Percentiles rank a stretch among this genome's conserved stretches.
Conservation (phyloP, 2,113 vertebrate species). For the Solenodon paradoxus region DNA sequence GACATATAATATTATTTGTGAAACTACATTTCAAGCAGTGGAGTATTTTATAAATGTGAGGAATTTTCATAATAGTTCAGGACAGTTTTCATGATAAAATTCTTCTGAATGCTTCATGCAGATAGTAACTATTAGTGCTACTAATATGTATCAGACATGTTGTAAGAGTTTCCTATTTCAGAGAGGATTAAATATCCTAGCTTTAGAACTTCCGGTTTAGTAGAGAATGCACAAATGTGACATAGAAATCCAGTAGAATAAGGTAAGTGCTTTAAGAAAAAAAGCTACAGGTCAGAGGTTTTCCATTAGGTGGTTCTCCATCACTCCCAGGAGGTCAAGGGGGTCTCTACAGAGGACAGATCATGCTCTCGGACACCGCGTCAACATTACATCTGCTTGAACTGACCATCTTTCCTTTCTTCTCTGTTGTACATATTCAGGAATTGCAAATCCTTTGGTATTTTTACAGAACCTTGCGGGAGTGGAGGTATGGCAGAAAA, state of each 20-base stretch:
- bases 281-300: not conserved
- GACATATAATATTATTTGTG: constrained; percentile 21
- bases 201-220: not conserved
- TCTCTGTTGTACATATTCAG: not conserved
- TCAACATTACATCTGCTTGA: not conserved
- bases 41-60: constrained; percentile 30
- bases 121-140: not conserved
- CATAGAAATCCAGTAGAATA: not conserved
- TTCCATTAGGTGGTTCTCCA: not conserved
- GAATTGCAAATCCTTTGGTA: not conserved
- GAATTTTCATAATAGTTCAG: not conserved
- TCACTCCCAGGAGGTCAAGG: not conserved
- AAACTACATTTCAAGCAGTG: not conserved
- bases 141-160: not conserved
- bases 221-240: not conserved
- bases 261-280: not conserved
- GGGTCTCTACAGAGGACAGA: not conserved
- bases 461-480: not conserved
- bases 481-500: not conserved
- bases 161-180: not conserved
- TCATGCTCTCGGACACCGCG: not conserved
- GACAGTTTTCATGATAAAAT: constrained; percentile 12
- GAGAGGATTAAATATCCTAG: not conserved
- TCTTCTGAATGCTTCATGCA: constrained; percentile 26
- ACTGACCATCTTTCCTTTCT: not conserved